phyloP scores from a whole-genome alignment of 2,113 vertebrate genomes.

The Oenanthe melanoleuca region DNA sequence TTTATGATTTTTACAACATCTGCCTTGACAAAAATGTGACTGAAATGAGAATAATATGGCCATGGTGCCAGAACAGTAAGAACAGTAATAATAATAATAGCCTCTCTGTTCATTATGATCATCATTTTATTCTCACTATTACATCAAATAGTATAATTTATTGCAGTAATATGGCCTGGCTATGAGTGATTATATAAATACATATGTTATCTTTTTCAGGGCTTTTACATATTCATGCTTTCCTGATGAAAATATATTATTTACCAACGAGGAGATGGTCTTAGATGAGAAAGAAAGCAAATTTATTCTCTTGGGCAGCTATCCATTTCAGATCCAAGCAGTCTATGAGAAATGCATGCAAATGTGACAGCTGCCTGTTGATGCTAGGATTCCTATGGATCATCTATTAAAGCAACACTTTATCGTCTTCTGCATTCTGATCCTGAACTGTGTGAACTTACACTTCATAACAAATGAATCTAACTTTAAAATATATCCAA shows the following conservation, averaged over 20 bases:
- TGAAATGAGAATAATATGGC: slow-evolving; percentile 41
- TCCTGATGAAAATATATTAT: slow-evolving; percentile 54
- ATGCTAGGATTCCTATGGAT: slow-evolving; percentile 50
- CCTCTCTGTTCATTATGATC: slow-evolving; percentile 48
- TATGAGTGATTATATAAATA: slow-evolving; percentile 59
- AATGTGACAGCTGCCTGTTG: slow-evolving; percentile 47
- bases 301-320: slow-evolving; percentile 64
- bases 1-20: slow-evolving; percentile 50
- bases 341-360: slow-evolving; percentile 40
- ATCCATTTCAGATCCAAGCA: slow-evolving; percentile 26
- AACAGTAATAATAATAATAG: slow-evolving; percentile 42
- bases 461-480: slow-evolving; percentile 47
- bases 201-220: slow-evolving; percentile 42
- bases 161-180: slow-evolving; percentile 46
- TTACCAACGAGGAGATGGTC: slow-evolving; percentile 13
- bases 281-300: slow-evolving; percentile 23
- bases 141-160: slow-evolving; percentile 44
- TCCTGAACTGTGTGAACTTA: slow-evolving; percentile 60
- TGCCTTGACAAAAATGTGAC: slow-evolving; percentile 56
- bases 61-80: slow-evolving; percentile 8
- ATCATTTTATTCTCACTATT: slow-evolving; percentile 63
- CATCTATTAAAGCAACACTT: slow-evolving; percentile 46
- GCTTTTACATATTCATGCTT: slow-evolving; percentile 33
- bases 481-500: slow-evolving; percentile 72
- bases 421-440: slow-evolving; percentile 9